phyloP scores from a whole-genome alignment of 2,797 vertebrate genomes.

The Macropus fuliginosus region DNA sequence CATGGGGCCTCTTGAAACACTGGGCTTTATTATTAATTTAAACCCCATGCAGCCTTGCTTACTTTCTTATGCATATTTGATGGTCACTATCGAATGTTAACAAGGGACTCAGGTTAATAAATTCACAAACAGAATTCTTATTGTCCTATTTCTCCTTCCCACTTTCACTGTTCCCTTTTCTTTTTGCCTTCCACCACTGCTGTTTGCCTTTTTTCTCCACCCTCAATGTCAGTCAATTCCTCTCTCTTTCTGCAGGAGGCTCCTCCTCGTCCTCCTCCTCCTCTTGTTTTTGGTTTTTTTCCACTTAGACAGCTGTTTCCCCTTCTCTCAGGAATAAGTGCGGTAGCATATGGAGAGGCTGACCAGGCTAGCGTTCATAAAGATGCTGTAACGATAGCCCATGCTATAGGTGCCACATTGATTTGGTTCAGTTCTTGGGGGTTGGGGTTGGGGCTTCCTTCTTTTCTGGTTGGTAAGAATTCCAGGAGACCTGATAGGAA shows the following conservation, averaged over 20 bases:
- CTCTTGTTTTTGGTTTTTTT: background rate
- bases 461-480: conserved; percentile 61
- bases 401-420: background rate
- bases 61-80: conserved; percentile 51
- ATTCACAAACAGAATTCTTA: background rate
- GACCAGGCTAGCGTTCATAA: conserved; percentile 7
- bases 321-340: conserved; percentile 33
- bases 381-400: background rate
- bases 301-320: background rate
- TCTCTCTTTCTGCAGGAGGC: conserved; percentile 48
- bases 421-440: background rate
- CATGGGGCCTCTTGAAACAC: background rate
- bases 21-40: conserved; percentile 34
- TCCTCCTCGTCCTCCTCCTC: conserved; percentile 48
- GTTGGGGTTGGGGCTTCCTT: conserved; percentile 34
- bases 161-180: background rate
- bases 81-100: conserved; percentile 57
- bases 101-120: conserved; percentile 16
- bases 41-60: conserved; percentile 26
- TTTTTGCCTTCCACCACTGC: background rate
- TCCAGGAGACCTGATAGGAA: conserved; percentile 62
- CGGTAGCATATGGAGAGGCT: background rate
- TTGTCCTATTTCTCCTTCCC: conserved; percentile 40
- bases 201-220: conserved; percentile 54
- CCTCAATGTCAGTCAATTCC: conserved; percentile 64